Conservation (phyloP, 1,140 invertebrate species). For the Bemisia tabaci region DNA sequence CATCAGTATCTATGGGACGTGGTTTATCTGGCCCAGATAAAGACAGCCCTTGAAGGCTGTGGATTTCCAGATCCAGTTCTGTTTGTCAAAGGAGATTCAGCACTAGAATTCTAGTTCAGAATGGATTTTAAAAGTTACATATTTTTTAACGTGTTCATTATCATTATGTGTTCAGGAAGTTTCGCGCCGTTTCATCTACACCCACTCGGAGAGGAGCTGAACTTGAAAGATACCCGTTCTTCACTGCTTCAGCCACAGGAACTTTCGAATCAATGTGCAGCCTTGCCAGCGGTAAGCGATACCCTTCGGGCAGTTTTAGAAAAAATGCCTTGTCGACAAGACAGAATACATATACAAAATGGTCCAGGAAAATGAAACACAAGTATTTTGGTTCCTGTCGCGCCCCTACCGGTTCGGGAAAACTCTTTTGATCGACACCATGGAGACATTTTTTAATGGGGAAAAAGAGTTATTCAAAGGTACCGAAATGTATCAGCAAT, state of each 20-base stretch:
- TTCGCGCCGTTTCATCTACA: not conserved
- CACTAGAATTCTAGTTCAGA: no score
- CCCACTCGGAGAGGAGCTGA: not conserved
- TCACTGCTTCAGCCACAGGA: not conserved
- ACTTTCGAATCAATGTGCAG: not conserved
- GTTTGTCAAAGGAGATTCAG: no score
- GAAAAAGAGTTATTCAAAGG: not conserved
- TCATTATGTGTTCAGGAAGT: not conserved
- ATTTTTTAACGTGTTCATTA: not conserved
- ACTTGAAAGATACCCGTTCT: not conserved
- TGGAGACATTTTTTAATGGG: not conserved
- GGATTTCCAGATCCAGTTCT: no score
- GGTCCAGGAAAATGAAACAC: not conserved
- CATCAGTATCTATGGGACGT: no score
- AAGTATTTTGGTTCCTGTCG: not conserved
- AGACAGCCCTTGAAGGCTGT: no score
- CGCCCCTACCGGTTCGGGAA: not conserved
- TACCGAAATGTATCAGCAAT: not conserved
- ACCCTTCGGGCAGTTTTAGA: not conserved
- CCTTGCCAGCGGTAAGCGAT: not conserved
- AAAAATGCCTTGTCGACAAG: not conserved
- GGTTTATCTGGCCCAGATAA: no score
- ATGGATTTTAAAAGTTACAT: not conserved
- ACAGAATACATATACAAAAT: not conserved
- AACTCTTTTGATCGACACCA: not conserved